These are phyloP conservation scores for Polydrusus tereticollis DNA, from an alignment of 2,888 invertebrate genomes.

Conservation along the genomic window DNA sequence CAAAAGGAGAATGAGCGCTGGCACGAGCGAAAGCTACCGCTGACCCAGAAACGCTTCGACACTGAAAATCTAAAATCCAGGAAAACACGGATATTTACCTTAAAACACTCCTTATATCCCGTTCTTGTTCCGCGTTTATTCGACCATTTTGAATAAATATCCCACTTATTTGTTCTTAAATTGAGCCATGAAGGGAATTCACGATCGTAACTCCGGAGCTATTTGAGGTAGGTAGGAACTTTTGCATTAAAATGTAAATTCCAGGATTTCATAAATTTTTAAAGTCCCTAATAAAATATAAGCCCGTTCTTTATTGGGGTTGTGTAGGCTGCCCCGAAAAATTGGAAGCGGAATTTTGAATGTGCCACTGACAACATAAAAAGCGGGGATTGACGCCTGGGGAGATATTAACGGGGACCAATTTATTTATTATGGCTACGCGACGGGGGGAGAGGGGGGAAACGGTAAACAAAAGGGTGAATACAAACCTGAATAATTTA, in stretches of 20 bases:
- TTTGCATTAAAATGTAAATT: conserved; percentile 36
- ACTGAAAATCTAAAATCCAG: neutral
- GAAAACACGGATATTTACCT: conserved; percentile 7
- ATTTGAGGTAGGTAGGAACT: conserved; percentile 29
- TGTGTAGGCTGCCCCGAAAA: conserved; percentile 23
- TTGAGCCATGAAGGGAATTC: conserved; percentile 22
- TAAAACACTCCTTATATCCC: conserved; percentile 17
- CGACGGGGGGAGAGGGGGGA: neutral
- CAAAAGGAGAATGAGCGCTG: too few species aligned
- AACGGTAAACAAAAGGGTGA: neutral
- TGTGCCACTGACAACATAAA: conserved; percentile 33
- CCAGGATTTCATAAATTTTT: conserved; percentile 21
- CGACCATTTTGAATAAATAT: conserved; percentile 20
- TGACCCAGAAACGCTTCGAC: neutral
- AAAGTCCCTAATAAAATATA: conserved; percentile 34
- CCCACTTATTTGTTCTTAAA: conserved; percentile 29
- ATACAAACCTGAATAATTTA: neutral
- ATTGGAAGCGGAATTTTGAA: conserved; percentile 39
- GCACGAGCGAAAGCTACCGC: neutral
- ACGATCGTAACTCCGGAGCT: conserved; percentile 13
- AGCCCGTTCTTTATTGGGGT: conserved; percentile 22
- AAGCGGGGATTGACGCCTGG: conserved; percentile 36
- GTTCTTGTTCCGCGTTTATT: conserved; percentile 5
- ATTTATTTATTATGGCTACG: conserved; percentile 36
- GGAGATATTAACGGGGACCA: conserved; percentile 34